Conservation (phyloP, 1,140 invertebrate species). For the Drosophila subobscura region DNA sequence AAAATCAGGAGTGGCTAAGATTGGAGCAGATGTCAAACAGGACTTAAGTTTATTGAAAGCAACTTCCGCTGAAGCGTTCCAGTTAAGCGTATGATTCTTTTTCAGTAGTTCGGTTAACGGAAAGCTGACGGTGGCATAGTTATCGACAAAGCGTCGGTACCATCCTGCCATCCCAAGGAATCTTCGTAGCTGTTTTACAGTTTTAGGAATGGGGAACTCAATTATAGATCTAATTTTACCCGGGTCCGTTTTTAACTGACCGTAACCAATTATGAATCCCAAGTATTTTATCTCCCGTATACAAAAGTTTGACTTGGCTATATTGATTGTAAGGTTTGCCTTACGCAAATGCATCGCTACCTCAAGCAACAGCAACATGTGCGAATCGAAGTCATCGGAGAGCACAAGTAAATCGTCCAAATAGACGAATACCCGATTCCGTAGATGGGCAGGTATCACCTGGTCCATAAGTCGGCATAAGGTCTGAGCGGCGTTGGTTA, state of each 20-base stretch:
- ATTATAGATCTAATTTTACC: conserved; percentile 47
- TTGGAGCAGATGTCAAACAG: neutral
- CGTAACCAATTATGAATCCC: conserved; percentile 34
- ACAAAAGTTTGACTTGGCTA: conserved; percentile 5
- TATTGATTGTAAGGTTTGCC: conserved; percentile 8
- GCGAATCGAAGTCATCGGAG: conserved; percentile 76
- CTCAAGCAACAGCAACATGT: conserved; percentile 54
- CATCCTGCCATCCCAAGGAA: conserved; percentile 84
- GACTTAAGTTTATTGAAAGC: conserved; percentile 13
- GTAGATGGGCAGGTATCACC: neutral
- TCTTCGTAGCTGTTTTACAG: conserved; percentile 66
- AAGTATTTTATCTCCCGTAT: conserved; percentile 41
- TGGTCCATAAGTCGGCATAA: conserved; percentile 2
- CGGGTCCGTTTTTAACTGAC: conserved; percentile 33
- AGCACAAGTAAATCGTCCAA: conserved; percentile 84
- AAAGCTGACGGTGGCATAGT: conserved; percentile 37
- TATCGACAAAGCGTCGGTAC: conserved; percentile 81
- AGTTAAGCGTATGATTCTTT: conserved; percentile 7
- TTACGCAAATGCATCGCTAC: too few relatives aligned
- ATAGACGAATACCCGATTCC: conserved; percentile 17
- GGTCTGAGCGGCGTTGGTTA: conserved; percentile 10
- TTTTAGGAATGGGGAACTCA: conserved; percentile 21
- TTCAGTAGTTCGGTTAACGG: conserved; percentile 33
- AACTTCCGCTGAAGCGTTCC: neutral
- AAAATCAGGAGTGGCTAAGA: conserved; percentile 23